These are phyloP conservation scores for Daktulosphaira vitifoliae DNA, from an alignment of 1,140 invertebrate genomes.

Conservation along the genomic window DNA sequence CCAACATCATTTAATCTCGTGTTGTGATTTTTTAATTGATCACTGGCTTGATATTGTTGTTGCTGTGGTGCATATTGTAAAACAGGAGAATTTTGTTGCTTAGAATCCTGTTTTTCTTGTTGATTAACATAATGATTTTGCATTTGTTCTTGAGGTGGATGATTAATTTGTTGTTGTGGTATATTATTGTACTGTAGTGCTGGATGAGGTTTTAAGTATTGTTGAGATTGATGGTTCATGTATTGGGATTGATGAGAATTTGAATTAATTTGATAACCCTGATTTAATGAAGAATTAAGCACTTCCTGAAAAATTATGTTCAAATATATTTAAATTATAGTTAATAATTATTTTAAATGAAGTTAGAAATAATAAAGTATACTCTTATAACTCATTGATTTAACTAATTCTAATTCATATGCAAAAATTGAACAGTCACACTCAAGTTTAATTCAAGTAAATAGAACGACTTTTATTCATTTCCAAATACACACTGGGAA, in stretches of 20 bases:
- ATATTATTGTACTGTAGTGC: constrained; percentile 37
- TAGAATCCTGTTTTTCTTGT: constrained; percentile 3
- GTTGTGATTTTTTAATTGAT: not conserved
- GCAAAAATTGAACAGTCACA: too few relatives aligned
- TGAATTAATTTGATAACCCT: constrained; percentile 36
- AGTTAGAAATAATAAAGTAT: too few relatives aligned
- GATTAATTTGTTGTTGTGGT: constrained; percentile 40
- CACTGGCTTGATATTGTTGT: constrained; percentile 9
- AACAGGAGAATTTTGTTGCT: not conserved
- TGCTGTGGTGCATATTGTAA: constrained; percentile 6
- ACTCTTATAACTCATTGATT: too few relatives aligned
- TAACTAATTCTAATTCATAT: too few relatives aligned
- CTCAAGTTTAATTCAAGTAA: too few relatives aligned
- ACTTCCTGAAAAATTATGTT: constrained; percentile 35
- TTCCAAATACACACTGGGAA: too few relatives aligned
- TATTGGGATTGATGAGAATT: constrained; percentile 37
- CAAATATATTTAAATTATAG: too few relatives aligned
- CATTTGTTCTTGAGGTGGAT: not conserved
- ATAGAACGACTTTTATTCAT: too few relatives aligned
- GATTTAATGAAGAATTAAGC: constrained; percentile 31
- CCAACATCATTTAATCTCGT: constrained; percentile 1
- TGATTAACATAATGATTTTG: too few relatives aligned
- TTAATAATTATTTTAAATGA: too few relatives aligned
- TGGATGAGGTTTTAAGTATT: constrained; percentile 30
- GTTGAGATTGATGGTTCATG: constrained; percentile 34